Conservation (phyloP, 2,888 invertebrate species). For the Caenorhabditis drosophilae region DNA sequence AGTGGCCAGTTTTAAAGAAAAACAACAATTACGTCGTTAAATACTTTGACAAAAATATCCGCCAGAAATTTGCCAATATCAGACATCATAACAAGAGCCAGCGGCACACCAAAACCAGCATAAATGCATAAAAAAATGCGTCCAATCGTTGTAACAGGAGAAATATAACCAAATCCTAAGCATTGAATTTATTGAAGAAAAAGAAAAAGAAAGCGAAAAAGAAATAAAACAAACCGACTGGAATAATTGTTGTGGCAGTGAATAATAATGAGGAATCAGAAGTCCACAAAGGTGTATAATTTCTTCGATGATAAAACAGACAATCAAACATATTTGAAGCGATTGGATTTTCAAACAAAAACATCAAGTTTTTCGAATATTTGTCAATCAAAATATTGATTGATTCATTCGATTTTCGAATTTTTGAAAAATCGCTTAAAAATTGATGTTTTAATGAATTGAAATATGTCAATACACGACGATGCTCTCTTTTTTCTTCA, state of each 20-base stretch:
- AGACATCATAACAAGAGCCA: conserved; percentile 62
- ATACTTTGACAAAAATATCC: conserved; percentile 47
- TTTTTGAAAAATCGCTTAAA: conserved; percentile 1
- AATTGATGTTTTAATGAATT: background rate
- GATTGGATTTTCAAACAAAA: conserved; percentile 52
- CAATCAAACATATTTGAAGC: conserved; percentile 59
- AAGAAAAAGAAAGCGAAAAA: background rate
- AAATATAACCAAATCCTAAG: conserved; percentile 60
- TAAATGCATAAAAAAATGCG: conserved; percentile 58
- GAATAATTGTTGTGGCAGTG: conserved; percentile 62
- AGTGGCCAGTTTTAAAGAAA: no score
- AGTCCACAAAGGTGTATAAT: conserved; percentile 53
- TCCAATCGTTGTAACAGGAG: conserved; percentile 59
- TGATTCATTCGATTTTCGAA: conserved; percentile 20
- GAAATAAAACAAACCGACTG: conserved; percentile 57
- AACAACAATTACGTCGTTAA: no score
- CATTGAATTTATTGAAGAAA: background rate
- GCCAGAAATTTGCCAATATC: conserved; percentile 63
- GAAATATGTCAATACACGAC: background rate
- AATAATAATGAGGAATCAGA: conserved; percentile 57
- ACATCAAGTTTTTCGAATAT: conserved; percentile 43
- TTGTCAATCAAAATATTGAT: conserved; percentile 36
- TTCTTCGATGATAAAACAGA: conserved; percentile 41
- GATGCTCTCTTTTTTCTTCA: conserved; percentile 25
- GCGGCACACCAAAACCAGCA: conserved; percentile 60